Conservation (phyloP, 2,113 vertebrate species). For the Siniperca knerii region DNA sequence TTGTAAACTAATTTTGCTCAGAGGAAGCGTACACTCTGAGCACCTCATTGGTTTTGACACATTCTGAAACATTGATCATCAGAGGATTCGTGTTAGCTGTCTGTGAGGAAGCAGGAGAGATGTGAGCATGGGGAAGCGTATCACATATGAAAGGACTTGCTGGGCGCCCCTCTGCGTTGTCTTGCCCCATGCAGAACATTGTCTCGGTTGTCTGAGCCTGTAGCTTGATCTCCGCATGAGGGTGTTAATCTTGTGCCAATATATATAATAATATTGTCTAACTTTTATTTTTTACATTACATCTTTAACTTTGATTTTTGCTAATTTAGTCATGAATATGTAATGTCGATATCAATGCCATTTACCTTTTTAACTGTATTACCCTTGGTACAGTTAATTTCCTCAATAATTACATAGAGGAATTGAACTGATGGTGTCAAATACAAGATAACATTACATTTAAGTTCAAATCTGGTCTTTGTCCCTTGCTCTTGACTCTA, state of each 20-base stretch:
- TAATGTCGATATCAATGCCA: background rate
- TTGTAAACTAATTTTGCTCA: background rate
- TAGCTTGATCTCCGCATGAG: constrained; percentile 17
- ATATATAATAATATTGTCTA: background rate
- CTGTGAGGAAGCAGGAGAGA: constrained; percentile 34
- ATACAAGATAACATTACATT: background rate
- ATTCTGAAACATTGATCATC: constrained; percentile 20
- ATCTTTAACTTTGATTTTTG: too few species aligned
- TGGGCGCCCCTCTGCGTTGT: constrained; percentile 12
- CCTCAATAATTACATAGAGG: background rate
- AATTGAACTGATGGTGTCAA: background rate
- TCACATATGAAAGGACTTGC: constrained; percentile 40
- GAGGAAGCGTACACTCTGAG: background rate
- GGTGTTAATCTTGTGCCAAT: constrained; percentile 2
- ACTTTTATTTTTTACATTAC: background rate
- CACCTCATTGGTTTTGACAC: background rate
- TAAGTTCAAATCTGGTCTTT: background rate
- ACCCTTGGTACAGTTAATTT: background rate
- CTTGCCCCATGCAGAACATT: constrained; percentile 5
- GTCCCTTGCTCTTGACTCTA: background rate
- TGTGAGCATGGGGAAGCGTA: constrained; percentile 10
- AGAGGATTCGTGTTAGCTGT: constrained; percentile 27
- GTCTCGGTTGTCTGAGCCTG: background rate
- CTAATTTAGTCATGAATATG: too few species aligned
- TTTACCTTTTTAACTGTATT: background rate